Base-by-base conservation (phyloP, 37 sponge, comb jelly and placozoan species). In the Tethya wilhelma region DNA sequence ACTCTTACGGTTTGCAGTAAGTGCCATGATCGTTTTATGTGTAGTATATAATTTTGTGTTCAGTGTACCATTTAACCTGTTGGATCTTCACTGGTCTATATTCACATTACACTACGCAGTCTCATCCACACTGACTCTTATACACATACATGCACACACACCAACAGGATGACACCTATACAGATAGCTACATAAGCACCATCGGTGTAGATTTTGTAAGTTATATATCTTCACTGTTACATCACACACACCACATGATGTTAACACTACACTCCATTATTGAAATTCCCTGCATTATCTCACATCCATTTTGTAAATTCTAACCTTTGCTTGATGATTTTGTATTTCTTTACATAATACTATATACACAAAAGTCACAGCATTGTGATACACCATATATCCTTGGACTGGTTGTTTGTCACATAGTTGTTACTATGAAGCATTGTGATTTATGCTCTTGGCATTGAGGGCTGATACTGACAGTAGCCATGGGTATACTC, bases 171-270 rank as follows among this genome's bases (percentile, higher is more conserved):
- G 99, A 96, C 77, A 98, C 99, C 2, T 98, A 96, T 53, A 93
- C 96, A 72, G 99, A 98, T 53, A 94, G 90, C 65, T 98, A 93
- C 68, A 98, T 98, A 81, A 93, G 94, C 78, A 98, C 99, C 19
- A 98, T 98, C 46, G 99, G 99, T 64, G 99, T 98, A 38, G 99
- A 98, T 45, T 98, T 98, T 89, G 97, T 97, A 70, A 97, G 97
- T 97, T 46, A 14, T 5, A 37, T 25, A 6, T 20, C n/a, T 31
- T 9, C 26, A 19, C 7, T 59, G 7, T 59, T 12, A 59, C 62
- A n/a, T n/a, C n/a, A n/a, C n/a, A n/a, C n/a, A n/a, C n/a, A n/a
- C n/a, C n/a, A n/a, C n/a, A n/a, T n/a, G n/a, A n/a, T n/a, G n/a
- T n/a, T n/a, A n/a, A n/a, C n/a, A n/a, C n/a, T n/a, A n/a, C n/a